These are phyloP conservation scores for Macropus fuliginosus DNA, from an alignment of 2,797 vertebrate species.

Conservation along the genomic window DNA sequence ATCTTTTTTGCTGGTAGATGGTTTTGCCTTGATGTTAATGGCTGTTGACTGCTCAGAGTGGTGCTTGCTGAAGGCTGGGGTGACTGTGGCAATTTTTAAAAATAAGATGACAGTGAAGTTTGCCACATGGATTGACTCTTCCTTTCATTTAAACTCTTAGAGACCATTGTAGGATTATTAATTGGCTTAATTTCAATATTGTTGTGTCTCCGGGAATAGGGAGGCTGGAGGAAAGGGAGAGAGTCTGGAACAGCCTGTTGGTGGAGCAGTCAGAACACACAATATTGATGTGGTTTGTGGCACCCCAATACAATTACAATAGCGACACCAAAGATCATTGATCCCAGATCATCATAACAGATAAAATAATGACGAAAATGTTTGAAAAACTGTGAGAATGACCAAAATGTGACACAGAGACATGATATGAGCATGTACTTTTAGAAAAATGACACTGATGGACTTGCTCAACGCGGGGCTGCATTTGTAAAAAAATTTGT, in stretches of 20 bases:
- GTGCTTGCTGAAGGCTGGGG: not conserved
- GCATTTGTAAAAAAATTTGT: not conserved
- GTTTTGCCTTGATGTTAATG: not conserved
- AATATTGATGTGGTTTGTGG: not conserved
- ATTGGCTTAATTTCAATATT: not conserved
- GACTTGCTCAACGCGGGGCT: not conserved
- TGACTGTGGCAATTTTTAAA: not conserved
- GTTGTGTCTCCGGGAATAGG: not conserved
- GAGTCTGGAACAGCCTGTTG: not conserved
- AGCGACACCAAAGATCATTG: not conserved
- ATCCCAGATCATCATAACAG: not conserved
- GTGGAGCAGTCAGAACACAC: not conserved
- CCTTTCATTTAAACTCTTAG: not conserved
- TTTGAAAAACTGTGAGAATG: not conserved
- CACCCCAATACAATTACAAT: not conserved
- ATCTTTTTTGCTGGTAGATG: not conserved
- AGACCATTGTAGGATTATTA: not conserved
- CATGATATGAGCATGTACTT: not conserved
- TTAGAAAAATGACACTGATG: not conserved
- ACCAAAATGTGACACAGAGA: not conserved
- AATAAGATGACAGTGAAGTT: not conserved
- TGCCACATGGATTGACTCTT: not conserved
- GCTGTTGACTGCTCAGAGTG: not conserved
- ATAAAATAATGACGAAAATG: not conserved
- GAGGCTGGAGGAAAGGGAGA: not conserved